These are phyloP conservation scores for Mormoops blainvillei DNA, from an alignment of 2,113 vertebrate genomes.

Conservation along the genomic window DNA sequence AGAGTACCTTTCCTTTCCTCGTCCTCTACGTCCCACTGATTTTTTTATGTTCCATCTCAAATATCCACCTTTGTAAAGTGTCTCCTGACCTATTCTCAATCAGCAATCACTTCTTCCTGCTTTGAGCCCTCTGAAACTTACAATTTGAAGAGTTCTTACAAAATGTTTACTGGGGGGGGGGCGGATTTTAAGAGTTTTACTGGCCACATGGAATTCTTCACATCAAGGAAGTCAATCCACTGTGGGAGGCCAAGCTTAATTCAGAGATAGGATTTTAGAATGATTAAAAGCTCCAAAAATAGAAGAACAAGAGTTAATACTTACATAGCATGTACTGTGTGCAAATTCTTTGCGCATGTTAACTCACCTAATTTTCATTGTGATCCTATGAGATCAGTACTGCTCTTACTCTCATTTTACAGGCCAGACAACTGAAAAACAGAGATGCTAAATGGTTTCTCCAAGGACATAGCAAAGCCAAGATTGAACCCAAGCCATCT, in stretches of 20 bases:
- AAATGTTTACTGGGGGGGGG: neutral
- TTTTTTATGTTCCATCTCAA: neutral
- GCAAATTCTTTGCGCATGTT: neutral
- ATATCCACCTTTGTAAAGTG: neutral
- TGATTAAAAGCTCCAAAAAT: neutral
- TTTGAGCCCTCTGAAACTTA: neutral
- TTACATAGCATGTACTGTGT: neutral
- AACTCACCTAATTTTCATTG: neutral
- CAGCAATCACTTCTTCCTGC: neutral
- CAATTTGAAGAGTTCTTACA: neutral
- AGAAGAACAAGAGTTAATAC: neutral
- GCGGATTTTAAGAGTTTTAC: conserved; percentile 29
- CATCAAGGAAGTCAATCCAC: neutral
- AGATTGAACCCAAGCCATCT: neutral
- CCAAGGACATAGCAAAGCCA: neutral
- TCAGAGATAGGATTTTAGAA: neutral
- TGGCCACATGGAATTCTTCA: neutral
- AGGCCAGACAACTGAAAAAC: neutral
- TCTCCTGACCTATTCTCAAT: neutral
- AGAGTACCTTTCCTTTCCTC: neutral
- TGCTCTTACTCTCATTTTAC: neutral
- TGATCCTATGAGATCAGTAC: neutral
- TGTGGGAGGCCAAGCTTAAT: neutral
- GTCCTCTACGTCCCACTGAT: neutral
- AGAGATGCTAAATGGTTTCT: neutral